Base-by-base conservation (phyloP, 2,888 invertebrate species). In the Oeneis ivallda region DNA sequence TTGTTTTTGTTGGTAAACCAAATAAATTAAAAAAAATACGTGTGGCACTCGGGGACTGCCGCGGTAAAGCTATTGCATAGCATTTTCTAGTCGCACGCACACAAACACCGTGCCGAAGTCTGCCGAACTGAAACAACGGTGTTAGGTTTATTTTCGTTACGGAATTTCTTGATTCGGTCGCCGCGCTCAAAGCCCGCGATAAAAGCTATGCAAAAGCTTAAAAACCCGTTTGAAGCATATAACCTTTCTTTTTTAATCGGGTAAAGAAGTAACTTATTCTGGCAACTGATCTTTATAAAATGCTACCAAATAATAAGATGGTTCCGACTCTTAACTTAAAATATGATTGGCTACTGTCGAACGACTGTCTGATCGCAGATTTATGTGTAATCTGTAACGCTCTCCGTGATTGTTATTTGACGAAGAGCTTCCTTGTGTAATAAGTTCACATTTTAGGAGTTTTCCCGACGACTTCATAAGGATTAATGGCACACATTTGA, bases 361-460 rank as follows among this genome's bases (percentile, higher is more conserved):
- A 50, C 79, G 70, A 74, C 76, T 79, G 80, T 81, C 81, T 80
- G 83, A 84, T 83, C 65, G 58, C 71, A 85, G 89, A 89, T 89
- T 85, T 89, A 89, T 86, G 76, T 75, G 76, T 82, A 76, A 79
- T 76, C 70, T 76, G 78, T 79, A 83, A 81, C 82, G 83, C 84
- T 89, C 84, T 83, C 81, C 64, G 79, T 84, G 89, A 89, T 89
- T 89, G 86, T 80, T 70, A 68, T 76, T 71, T 85, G 87, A 86
- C 80, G 77, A 79, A 88, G 76, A 79, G 78, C 81, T 76, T 75
- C 58, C 61, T 68, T 49, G 62, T 39, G 65, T 73, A 70, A 72
- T 74, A 74, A 68, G 67, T 70, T 63, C 59, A 39, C 62, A 45
- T 61, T 62, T 60, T 60, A 53, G 47, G 37, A 41, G 50, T 15